Conservation (phyloP, 2,113 vertebrate genomes). For the Cyprinodon variegatus region DNA sequence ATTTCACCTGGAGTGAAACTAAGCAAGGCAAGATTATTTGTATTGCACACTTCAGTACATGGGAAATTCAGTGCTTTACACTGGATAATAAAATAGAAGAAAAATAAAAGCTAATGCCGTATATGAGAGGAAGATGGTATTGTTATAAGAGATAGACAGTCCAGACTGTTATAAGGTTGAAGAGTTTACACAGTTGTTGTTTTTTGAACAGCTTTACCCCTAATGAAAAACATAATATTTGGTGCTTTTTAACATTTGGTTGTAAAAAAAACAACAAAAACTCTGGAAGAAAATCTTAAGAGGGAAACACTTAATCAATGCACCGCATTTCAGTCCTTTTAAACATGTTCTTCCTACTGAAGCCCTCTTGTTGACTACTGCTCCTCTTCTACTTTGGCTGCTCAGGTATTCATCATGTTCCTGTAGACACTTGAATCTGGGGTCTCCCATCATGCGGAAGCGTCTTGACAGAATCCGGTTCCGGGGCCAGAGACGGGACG, state of each 20-base stretch:
- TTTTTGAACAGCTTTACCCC: neutral
- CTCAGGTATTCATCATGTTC: conserved; percentile 17
- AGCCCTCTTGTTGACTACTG: neutral
- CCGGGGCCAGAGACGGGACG: conserved; percentile 93
- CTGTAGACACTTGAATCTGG: conserved; percentile 73
- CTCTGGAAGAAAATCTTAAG: too few relatives aligned
- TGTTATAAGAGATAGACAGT: too few relatives aligned
- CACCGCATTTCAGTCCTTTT: neutral
- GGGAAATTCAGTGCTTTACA: too few relatives aligned
- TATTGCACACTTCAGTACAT: too few relatives aligned
- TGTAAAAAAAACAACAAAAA: neutral
- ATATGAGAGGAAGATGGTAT: too few relatives aligned
- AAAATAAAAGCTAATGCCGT: too few relatives aligned
- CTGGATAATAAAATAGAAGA: too few relatives aligned
- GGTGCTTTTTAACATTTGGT: neutral
- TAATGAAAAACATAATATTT: neutral
- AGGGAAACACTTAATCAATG: neutral
- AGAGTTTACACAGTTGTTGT: too few relatives aligned
- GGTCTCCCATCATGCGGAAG: conserved; percentile 90
- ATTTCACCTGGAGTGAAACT: too few relatives aligned
- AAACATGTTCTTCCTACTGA: neutral
- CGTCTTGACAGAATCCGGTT: conserved; percentile 95
- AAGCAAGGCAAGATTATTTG: too few relatives aligned
- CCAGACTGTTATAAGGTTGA: too few relatives aligned
- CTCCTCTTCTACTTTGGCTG: conserved; percentile 6